These are phyloP conservation scores for Cichlasoma orientale DNA, from an alignment of 2,797 vertebrate species.

Conservation along the genomic window DNA sequence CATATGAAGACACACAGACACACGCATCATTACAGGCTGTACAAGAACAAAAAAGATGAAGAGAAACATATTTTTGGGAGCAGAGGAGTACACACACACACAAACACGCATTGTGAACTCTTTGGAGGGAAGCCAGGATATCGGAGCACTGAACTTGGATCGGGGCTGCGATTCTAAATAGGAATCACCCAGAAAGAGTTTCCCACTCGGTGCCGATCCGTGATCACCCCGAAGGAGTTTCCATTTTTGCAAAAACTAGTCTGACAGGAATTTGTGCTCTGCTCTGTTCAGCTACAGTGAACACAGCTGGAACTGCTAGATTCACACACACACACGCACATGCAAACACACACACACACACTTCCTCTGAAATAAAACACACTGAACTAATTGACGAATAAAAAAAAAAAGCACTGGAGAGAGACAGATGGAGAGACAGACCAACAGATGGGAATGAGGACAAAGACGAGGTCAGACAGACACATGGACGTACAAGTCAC, in stretches of 20 bases:
- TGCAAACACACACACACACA: conserved; percentile 2
- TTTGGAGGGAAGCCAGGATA: background rate
- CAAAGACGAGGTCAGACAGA: conserved; percentile 67
- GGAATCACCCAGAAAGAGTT: conserved; percentile 20
- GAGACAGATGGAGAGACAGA: conserved; percentile 59
- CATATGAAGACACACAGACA: background rate
- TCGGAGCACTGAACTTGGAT: background rate
- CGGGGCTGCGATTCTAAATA: conserved; percentile 15
- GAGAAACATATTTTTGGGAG: background rate
- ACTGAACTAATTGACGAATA: conserved; percentile 14
- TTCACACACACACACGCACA: conserved; percentile 15
- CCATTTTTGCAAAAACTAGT: conserved; percentile 22
- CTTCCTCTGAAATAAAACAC: conserved; percentile 25
- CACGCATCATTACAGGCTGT: background rate
- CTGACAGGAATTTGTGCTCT: conserved; percentile 15
- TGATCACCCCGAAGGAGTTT: conserved; percentile 30
- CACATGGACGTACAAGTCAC: conserved; percentile 48
- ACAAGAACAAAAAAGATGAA: background rate
- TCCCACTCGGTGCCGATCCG: conserved; percentile 24
- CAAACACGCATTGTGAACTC: background rate
- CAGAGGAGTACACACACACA: conserved; percentile 6
- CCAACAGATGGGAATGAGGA: conserved; percentile 60
- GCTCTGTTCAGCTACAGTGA: conserved; percentile 12
- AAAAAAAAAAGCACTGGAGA: conserved; percentile 7
- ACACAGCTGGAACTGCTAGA: conserved; percentile 20